Evolutionary conservation across 1,140 invertebrate genomes (phyloP).

Genomic region (Lethocerus indicus): DNA sequence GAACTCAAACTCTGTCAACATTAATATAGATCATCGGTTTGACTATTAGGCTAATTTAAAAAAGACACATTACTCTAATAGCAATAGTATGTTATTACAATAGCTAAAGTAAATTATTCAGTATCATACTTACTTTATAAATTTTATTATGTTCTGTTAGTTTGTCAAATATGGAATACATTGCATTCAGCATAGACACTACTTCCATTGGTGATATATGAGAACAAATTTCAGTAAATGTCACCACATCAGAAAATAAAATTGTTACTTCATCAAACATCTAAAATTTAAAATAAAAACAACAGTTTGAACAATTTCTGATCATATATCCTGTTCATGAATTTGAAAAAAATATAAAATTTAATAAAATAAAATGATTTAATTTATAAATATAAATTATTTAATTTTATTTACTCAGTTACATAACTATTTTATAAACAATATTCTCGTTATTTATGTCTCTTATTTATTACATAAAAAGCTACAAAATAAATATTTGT

Average conservation of each 20-base stretch:
- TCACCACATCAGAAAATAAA: conserved; percentile 91
- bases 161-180: conserved; percentile 86
- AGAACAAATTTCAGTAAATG: conserved; percentile 91
- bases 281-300: conserved; percentile 28
- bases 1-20: neutral
- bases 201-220: conserved; percentile 91
- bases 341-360: neutral
- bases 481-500: too few species aligned
- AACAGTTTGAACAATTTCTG: neutral
- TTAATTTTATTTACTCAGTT: neutral
- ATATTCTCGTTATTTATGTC: neutral
- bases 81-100: too few species aligned
- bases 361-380: neutral
- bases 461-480: too few species aligned
- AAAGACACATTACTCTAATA: too few species aligned
- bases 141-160: conserved; percentile 82
- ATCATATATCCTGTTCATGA: neutral
- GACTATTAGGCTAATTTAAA: too few species aligned
- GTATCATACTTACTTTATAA: conserved; percentile 83
- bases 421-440: neutral
- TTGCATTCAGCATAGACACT: conserved; percentile 89
- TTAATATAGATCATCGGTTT: too few species aligned
- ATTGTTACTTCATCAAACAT: conserved; percentile 92
- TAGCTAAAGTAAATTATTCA: too few species aligned
- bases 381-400: neutral